Base-by-base conservation (phyloP, 2,113 vertebrate species). In the Macrotus californicus region DNA sequence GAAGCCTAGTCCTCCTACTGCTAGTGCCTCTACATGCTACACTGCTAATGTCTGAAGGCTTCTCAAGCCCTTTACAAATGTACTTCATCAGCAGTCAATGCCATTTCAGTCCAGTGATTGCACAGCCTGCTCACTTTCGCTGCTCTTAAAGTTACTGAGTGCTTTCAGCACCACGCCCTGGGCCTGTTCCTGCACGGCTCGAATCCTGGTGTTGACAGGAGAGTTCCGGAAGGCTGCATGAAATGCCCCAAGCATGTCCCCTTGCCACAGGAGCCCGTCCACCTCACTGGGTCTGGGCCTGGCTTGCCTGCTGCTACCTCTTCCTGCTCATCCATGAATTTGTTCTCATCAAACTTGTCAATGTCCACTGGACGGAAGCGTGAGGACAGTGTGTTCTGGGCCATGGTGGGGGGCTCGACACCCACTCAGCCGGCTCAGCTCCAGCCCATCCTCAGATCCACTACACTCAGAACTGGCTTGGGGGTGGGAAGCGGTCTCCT, bases 1-100 rank as follows among this genome's bases (percentile, higher is more conserved):
- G 98, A 98, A 99, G 64, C 99, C 99, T 54, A 99, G 97, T 87
- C 99, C 99, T 79, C 99, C 99, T 94, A 98, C 98, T 87, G 99
- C 99, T 94, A 99, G 96, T 34, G 98, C 99, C 99, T 99, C 99
- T 98, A 99, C 99, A 0, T 99, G 99, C 98, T 34, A 99, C 99
- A 6, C 99, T 99, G 98, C 99, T 99, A 48, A 99, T 99, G 69
- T 99, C 99, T 80, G 99, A 98, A 13, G 99, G 99, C 96, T 99
- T 99, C 95, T 99, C 99, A 87, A 99, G 99, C 29, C 99, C 99
- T 98, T 98, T 99, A 97, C 99, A 99, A 98, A 99, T 99, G 98
- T 99, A 99, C 97, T 99, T 99, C 99, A 99, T 99, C 92, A 99
- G 97, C 98, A 99, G 98, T 99, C 99, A 64, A 99, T 24, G 6